Conservation (phyloP, 1,140 invertebrate species). For the Meloidogyne floridensis region DNA sequence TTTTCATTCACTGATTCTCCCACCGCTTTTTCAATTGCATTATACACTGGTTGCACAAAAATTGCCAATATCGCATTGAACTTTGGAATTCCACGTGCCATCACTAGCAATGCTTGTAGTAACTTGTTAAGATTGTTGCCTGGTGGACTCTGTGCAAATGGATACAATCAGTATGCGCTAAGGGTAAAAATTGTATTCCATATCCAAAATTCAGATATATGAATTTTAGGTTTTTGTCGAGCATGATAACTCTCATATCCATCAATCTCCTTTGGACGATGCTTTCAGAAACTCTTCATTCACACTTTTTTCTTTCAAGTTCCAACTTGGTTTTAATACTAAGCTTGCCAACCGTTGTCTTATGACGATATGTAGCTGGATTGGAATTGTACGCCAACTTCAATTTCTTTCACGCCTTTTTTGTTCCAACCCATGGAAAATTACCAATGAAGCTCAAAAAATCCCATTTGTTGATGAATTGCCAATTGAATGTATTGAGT, state of each 20-base stretch:
- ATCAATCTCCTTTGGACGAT: neutral
- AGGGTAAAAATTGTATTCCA: neutral
- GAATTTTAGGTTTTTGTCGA: constrained; percentile 21
- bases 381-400: neutral
- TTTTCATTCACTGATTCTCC: constrained; percentile 12
- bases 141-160: constrained; percentile 14
- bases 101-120: neutral
- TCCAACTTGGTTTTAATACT: constrained; percentile 23
- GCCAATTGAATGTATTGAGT: constrained; percentile 11
- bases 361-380: constrained; percentile 12
- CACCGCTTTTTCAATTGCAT: constrained; percentile 10
- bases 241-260: neutral
- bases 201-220: neutral
- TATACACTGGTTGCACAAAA: constrained; percentile 21
- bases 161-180: constrained; percentile 12
- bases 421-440: constrained; percentile 22
- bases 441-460: neutral
- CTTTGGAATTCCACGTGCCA: neutral
- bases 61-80: constrained; percentile 17
- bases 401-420: constrained; percentile 16
- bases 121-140: constrained; percentile 17
- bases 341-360: constrained; percentile 10
- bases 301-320: neutral
- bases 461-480: constrained; percentile 28
- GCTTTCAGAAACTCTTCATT: neutral